Base-by-base conservation (phyloP, 2,797 vertebrate species). In the Chaunax sp. region DNA sequence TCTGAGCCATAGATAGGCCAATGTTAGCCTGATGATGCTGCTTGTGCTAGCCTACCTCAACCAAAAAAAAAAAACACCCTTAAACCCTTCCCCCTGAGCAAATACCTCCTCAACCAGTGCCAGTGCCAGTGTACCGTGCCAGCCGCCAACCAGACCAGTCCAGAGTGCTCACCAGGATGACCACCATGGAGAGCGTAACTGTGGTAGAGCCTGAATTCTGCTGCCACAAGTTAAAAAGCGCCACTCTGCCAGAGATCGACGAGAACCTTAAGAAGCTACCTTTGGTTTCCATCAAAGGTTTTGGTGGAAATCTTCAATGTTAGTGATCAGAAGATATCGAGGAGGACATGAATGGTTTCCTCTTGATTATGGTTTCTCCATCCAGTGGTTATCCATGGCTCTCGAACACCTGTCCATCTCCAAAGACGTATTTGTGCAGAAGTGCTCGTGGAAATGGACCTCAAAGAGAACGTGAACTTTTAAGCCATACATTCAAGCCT, bases 11-110 rank as follows among this genome's bases (percentile, higher is more conserved):
- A 86, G 65, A 65, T 77, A 71, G 58, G 72, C 57, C 57, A 55
- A 40, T 55, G 26, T 81, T 80, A 88, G 80, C 75, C 69, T 75
- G 60, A 63, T 72, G 37, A 46, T 67, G 87, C 90, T 91, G 87
- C 82, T 88, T 77, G 57, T 80, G 64, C 74, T 53, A 66, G 75
- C 58, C 85, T 90, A 89, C 86, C 91, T 91, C 89, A 85, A 75
- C 87, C 88, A 75, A 82, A 90, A 78, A 47, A 50, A 75, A 82
- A 90, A 78, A 46, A 50, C n/a, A 60, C 46, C 52, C 20, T 59
- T 6, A 56, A 40, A n/a, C 25, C 52, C 51, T 66, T 68, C 35
- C 26, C 16, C 45, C 57, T 64, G 20, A 72, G 20, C 25, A 60
- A 26, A 15, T 38, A 37, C 5, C 23, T 67, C 22, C 41, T 44